Percentiles rank a stretch among this genome's conserved stretches.
phyloP scores from a whole-genome alignment of 1,140 invertebrate genomes.

The Diuraphis noxia region DNA sequence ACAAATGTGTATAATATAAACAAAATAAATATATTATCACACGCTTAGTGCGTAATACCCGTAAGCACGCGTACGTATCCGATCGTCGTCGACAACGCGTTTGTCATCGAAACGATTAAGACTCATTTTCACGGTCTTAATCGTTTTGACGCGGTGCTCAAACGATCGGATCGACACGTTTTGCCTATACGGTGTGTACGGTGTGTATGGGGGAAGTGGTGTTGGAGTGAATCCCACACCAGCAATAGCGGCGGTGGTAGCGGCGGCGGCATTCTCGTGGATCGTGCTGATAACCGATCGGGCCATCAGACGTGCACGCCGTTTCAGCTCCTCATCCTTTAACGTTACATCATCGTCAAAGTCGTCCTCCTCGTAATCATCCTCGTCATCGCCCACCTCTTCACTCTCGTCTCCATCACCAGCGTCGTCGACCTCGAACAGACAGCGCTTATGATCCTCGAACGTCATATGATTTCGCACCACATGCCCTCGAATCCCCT shows the following conservation, averaged over 20 bases:
- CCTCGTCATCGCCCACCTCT: not conserved
- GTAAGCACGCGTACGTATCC: not conserved
- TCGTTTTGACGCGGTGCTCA: not conserved
- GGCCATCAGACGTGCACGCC: no score
- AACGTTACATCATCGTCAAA: not conserved
- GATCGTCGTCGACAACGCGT: not conserved
- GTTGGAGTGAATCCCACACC: no score
- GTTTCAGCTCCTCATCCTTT: no score
- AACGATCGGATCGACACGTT: not conserved
- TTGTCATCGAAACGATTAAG: conserved; percentile 4
- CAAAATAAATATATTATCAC: no score
- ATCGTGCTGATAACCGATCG: no score
- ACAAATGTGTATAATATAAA: no score
- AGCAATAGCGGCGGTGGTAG: not conserved
- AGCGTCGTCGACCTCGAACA: not conserved
- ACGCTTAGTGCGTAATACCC: no score
- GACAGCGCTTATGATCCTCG: not conserved
- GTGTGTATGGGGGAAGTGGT: no score
- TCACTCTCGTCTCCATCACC: not conserved
- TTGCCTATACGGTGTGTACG: not conserved
- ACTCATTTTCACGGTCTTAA: not conserved
- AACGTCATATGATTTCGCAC: not conserved
- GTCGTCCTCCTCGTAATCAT: not conserved
- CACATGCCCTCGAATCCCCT: not conserved
- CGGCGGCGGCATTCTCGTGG: not conserved